A percentile compares a stretch with the other conserved stretches of the same genome.
Conservation (phyloP, 2,797 vertebrate species). For the Rhadinocentrus ornatus region DNA sequence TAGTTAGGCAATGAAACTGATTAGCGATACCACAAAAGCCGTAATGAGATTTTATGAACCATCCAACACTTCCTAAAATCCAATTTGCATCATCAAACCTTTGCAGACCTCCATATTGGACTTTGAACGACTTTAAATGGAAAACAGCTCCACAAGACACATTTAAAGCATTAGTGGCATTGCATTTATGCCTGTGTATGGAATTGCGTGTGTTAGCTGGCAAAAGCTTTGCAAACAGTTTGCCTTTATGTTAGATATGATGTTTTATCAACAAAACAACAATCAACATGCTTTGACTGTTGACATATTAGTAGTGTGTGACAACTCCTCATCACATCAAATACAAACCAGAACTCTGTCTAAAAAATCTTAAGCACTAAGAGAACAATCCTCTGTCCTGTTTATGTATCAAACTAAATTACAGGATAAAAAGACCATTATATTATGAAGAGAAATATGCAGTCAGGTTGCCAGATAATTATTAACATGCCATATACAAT, state of each 20-base stretch:
- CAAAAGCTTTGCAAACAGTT: conserved; percentile 2
- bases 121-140: conserved; percentile 3
- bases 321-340: not conserved
- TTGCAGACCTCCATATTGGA: not conserved
- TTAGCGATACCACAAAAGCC: conserved; percentile 5
- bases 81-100: not conserved
- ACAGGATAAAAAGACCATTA: conserved; percentile 8
- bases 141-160: not conserved
- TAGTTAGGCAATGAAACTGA: conserved; percentile 20
- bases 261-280: not conserved
- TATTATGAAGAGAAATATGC: not conserved
- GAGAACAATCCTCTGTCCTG: not conserved
- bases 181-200: not conserved
- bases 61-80: not conserved
- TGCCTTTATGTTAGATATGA: not conserved
- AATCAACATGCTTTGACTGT: not conserved
- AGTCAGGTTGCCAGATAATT: not conserved
- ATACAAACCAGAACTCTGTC: not conserved
- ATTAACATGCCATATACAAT: conserved; percentile 22
- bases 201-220: not conserved
- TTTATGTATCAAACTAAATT: not conserved
- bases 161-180: not conserved
- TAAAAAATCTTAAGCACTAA: not conserved
- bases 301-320: not conserved
- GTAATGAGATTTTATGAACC: conserved; percentile 12